Evolutionary conservation across 2,888 invertebrate genomes (phyloP), one percentile per base, ranked within the genome.

Genomic region (Caenorhabditis zanzibari): DNA sequence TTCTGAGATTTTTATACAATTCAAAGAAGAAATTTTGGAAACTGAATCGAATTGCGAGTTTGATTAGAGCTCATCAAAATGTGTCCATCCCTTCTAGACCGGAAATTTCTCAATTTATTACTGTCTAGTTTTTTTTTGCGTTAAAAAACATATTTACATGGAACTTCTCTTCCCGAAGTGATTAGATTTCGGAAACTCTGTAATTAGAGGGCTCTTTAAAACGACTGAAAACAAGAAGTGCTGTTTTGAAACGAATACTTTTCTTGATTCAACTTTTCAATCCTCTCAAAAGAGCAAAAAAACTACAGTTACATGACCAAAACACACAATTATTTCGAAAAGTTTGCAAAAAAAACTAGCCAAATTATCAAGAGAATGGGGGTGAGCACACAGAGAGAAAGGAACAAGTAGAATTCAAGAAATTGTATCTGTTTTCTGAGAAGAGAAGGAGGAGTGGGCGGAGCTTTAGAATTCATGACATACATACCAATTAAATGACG

Each of bases 401-500:
- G 10, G 38, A 38, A 38, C 58, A 14, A 56, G 19, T 44, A 59
- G 32, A 58, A 44, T n/a, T 32, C 56, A 68, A 44, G 19, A 38
- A 68, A 54, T 22, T 35, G 74, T 41, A 52, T 24, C 24, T 41
- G 22, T 58, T 38, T 66, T 47, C 35, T 28, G 19, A 49, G 58
- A 38, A 38, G 54, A 54, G 71, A 56, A 71, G 72, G 41, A 47
- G 56, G 24, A 63, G 69, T 54, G 68, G 77, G 77, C 77, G 77
- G 59, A 41, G 77, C 63, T 22, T 41, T 10, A 41, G 61, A 63
- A 69, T 77, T 77, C 77, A 71, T 71, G 77, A 71, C 44, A 63
- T 71, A 77, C 77, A 77, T 77, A 63, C 77, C 77, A 77, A 77
- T 77, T 77, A 77, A 44, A 71, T 77, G 77, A 77, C 77, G 71